Conservation (phyloP, 2,797 vertebrate species). For the Helostoma temminkii region DNA sequence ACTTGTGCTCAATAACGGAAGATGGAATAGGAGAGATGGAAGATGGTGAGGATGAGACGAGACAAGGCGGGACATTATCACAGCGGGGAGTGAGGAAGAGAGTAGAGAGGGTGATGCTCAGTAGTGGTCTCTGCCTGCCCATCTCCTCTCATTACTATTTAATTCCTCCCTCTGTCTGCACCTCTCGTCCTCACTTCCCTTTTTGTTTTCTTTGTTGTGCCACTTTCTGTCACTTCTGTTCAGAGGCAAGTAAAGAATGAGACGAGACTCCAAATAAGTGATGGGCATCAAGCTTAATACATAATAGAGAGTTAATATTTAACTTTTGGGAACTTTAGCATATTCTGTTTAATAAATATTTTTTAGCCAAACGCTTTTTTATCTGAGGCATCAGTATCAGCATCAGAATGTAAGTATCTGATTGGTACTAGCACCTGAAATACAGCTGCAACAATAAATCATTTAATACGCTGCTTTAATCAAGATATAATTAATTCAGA, state of each 20-base stretch:
- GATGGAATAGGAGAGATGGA: not conserved
- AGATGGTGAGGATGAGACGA: conserved; percentile 48
- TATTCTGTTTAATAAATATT: too few relatives aligned
- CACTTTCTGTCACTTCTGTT: conserved; percentile 40
- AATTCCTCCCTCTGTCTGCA: conserved; percentile 57
- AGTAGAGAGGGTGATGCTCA: conserved; percentile 41
- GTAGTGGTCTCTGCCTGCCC: conserved; percentile 32
- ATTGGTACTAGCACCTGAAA: too few relatives aligned
- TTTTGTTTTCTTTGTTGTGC: conserved; percentile 20
- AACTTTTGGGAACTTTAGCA: not conserved
- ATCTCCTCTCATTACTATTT: conserved; percentile 79
- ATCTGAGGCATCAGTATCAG: not conserved
- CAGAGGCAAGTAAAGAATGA: conserved; percentile 37
- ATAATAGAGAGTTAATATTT: not conserved
- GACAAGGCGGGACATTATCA: conserved; percentile 69
- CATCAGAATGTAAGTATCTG: too few relatives aligned
- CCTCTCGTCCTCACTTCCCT: conserved; percentile 46
- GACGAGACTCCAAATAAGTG: conserved; percentile 4
- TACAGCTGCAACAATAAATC: too few relatives aligned
- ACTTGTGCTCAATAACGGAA: not conserved
- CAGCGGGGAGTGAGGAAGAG: conserved; percentile 57
- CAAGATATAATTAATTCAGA: too few relatives aligned
- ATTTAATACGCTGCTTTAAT: too few relatives aligned
- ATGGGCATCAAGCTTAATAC: not conserved
- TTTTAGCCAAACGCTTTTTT: too few relatives aligned